Evolutionary conservation across 1,140 invertebrate species (phyloP).

Genomic region (Trichogramma pretiosum): DNA sequence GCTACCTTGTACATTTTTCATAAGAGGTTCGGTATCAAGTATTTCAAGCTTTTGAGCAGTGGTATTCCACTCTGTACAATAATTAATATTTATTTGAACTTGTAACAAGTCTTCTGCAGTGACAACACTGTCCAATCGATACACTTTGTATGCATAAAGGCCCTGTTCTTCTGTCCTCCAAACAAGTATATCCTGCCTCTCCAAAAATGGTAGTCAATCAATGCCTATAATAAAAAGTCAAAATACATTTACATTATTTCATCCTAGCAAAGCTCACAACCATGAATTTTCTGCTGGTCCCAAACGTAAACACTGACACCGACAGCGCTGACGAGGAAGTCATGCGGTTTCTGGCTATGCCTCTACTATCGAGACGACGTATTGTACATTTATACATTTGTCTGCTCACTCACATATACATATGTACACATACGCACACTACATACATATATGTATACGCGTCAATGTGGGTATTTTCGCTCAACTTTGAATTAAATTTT

Average conservation of each 20-base stretch:
- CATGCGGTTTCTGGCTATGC: conserved; percentile 33
- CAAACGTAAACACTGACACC: conserved; percentile 47
- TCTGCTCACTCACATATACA: no score
- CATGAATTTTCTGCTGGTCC: conserved; percentile 47
- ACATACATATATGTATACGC: no score
- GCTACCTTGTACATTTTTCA: conserved; percentile 31
- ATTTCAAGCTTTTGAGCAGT: conserved; percentile 63
- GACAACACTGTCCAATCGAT: conserved; percentile 70
- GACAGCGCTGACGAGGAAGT: conserved; percentile 40
- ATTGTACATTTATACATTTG: no score
- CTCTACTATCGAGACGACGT: no score
- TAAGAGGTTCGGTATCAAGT: conserved; percentile 55
- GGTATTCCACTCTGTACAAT: conserved; percentile 70
- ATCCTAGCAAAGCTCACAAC: conserved; percentile 45
- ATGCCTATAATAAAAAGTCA: conserved; percentile 32
- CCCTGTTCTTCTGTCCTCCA: conserved; percentile 68
- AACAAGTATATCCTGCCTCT: conserved; percentile 68
- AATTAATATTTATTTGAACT: conserved; percentile 71
- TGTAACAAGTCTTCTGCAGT: conserved; percentile 69
- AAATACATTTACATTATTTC: neutral
- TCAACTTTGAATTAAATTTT: no score
- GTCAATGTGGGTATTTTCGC: no score
- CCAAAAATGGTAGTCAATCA: conserved; percentile 70
- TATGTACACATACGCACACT: no score
- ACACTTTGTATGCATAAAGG: conserved; percentile 78